Base-by-base conservation (phyloP, 1,140 invertebrate species). In the Drosophila pachea region DNA sequence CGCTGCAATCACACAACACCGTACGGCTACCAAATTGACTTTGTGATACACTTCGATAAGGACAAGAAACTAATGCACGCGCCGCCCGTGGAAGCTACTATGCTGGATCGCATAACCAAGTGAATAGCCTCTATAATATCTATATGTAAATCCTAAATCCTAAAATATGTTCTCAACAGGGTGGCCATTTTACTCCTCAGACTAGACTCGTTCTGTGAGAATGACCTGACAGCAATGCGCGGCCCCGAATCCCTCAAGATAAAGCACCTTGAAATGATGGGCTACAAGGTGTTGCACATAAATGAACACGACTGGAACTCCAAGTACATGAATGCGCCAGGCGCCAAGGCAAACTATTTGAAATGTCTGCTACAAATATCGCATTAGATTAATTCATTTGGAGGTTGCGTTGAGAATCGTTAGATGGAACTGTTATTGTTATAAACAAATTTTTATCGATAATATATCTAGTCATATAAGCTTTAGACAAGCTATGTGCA, bases 261-360 rank as follows among this genome's bases (percentile, higher is more conserved):
- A 12, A 87, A 92, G 64, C 92, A 93, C 87, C 84, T 93, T 43
- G 92, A 93, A 89, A 92, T 93, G 55, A 84, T 93, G 66, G 92
- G 92, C 9, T 93, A 92, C 64, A 90, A 89, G 65, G 92, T 93
- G 5, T 68, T 92, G 35, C 79, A 90, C 32, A 88, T 93, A 4
- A 90, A 91, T 50, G 84, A 89, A n/a, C 88, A 88, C 48, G 87
- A 91, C 42, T 93, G 92, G 92, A 91, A 91, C 70, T 89, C 90
- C 22, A 90, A 93, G 82, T 89, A 89, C 47, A 72, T 89, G 78
- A 61, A 65, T 58, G 68, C 78, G 5, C 68, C 86, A n/a, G 78
- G 74, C 7, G 89, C 88, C 9, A 91, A 90, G 73, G 68, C 71
- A 5, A 88, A 90, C 12, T 91, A 89, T 72, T 65, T 91, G 9